Percentiles rank a stretch among this genome's conserved stretches.
These are phyloP conservation scores for Alexandromys fortis DNA, from an alignment of 2,113 vertebrate species.

Conservation along the genomic window DNA sequence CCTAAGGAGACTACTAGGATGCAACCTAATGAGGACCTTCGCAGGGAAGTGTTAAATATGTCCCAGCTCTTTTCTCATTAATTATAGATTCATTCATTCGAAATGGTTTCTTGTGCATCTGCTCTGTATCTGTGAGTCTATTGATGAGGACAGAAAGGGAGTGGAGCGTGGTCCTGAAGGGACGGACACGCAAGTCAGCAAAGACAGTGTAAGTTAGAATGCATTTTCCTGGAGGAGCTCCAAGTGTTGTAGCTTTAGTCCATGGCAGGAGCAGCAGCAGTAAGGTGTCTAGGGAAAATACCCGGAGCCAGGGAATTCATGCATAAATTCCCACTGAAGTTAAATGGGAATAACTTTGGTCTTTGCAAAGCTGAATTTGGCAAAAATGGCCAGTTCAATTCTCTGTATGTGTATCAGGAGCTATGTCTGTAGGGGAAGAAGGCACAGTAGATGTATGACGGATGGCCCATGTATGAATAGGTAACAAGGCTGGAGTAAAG, in stretches of 20 bases:
- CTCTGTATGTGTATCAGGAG: not conserved
- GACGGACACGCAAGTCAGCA: not conserved
- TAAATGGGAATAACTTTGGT: not conserved
- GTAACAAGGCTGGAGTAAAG: not conserved
- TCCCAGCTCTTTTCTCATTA: constrained; percentile 29
- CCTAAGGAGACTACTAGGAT: not conserved
- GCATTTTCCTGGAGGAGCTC: not conserved
- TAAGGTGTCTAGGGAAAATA: not conserved
- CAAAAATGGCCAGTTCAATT: not conserved
- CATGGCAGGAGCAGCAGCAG: not conserved
- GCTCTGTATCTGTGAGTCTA: not conserved
- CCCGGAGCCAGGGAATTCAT: not conserved
- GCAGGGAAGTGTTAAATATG: constrained; percentile 17
- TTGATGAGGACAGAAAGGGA: not conserved
- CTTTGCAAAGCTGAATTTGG: not conserved
- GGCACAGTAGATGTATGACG: not conserved
- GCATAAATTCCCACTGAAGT: not conserved
- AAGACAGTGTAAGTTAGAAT: not conserved
- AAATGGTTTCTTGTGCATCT: constrained; percentile 22
- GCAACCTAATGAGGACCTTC: not conserved
- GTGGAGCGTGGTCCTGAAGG: not conserved
- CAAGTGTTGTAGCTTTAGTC: not conserved
- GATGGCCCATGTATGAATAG: not conserved
- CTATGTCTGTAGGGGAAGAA: not conserved
- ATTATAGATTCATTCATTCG: constrained; percentile 38